These are phyloP conservation scores for Leucophenga maculata DNA, from an alignment of 2,888 invertebrate species.

Conservation along the genomic window DNA sequence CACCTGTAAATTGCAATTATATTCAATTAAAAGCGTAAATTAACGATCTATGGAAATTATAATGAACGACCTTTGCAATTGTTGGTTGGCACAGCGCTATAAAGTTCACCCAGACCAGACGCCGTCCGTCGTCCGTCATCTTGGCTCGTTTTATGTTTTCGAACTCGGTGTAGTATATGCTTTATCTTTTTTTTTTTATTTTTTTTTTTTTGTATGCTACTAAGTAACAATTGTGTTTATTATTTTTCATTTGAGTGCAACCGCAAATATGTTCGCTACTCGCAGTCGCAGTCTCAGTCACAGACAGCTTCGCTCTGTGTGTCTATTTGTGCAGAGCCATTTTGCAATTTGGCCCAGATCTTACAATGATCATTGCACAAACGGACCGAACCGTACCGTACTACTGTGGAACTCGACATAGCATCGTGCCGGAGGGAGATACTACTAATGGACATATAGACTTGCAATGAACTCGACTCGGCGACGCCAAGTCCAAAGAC, in stretches of 20 bases:
- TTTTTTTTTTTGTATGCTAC: not conserved
- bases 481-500: not conserved
- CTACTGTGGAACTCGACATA: no score
- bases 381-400: conserved; percentile 17
- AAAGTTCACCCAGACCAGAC: no score
- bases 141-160: no score
- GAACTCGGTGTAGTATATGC: no score
- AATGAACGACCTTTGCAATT: not conserved
- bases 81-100: not conserved
- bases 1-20: not conserved
- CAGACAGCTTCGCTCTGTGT: not conserved
- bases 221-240: not conserved
- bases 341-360: conserved; percentile 48
- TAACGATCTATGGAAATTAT: not conserved
- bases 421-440: no score
- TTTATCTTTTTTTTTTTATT: not conserved
- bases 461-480: conserved; percentile 28
- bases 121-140: no score
- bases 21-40: no score
- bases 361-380: conserved; percentile 50
- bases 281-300: not conserved
- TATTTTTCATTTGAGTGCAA: not conserved
- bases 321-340: not conserved
- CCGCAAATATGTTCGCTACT: conserved; percentile 1
- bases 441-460: conserved; percentile 20